Evolutionary conservation across 2,888 invertebrate genomes (phyloP), one percentile per base, ranked within the genome.

Genomic region (Cosmia trapezina): DNA sequence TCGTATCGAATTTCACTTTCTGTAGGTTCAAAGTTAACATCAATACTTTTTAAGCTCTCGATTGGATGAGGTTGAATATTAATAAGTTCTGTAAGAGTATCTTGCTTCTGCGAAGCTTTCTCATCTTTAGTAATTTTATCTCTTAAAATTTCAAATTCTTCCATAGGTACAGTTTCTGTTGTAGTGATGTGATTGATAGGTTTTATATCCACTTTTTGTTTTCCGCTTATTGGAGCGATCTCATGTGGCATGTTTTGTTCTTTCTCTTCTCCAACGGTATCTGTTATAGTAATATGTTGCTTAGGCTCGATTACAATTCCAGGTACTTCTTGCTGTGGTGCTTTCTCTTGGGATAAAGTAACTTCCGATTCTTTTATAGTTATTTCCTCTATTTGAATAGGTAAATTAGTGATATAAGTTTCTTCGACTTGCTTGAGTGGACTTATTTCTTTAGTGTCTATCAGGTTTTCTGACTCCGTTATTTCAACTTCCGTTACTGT

Each of bases 401-500:
- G 91, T 63, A 92, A 78, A 69, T 85, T 90, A n/a, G 91, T 82
- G 74, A 92, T 89, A 80, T 89, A 88, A 17, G 81, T 81, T 73
- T 89, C 75, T 66, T 89, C 84, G 59, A 85, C 78, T 71, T 86
- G 76, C 60, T 85, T 88, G n/a, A 76, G 76, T 47, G 76, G 62
- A 51, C 81, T 78, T 56, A 74, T 68, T 71, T 72, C 73, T 70
- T 75, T 85, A 51, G 70, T 70, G 41, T 89, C 83, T 22, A 91
- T 78, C 4, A 70, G 45, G 8, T 86, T 80, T 93, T 96, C 97
- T 81, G 93, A 95, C 79, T 97, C 97, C 49, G 90, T 94, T 65
- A 92, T 87, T 83, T 96, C 90, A 47, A 93, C 90, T 90, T 97
- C 96, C 19, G 93, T 95, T 17, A 97, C 90, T 73, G 96, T 94